phyloP scores from a whole-genome alignment of 2,797 vertebrate genomes.

The Sus cebifrons region DNA sequence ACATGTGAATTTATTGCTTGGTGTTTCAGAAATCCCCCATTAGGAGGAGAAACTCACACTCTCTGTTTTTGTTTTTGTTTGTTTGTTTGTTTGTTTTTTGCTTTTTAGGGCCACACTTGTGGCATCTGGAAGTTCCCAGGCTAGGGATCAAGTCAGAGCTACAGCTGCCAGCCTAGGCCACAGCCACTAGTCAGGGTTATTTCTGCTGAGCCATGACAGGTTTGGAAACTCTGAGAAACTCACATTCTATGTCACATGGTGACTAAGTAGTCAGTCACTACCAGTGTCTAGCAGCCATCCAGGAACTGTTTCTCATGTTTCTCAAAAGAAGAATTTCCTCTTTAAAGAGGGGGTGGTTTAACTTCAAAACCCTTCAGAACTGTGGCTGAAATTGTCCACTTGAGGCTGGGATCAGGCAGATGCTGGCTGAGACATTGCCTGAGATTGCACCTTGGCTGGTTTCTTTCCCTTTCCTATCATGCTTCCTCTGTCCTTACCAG shows the following conservation, averaged over 20 bases:
- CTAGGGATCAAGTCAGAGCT: no score
- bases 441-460: not conserved
- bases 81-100: no score
- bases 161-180: no score
- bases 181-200: no score
- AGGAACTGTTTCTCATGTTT: not conserved
- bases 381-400: not conserved
- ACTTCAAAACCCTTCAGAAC: not conserved
- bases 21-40: not conserved
- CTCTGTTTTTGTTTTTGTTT: no score
- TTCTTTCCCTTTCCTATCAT: not conserved
- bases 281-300: not conserved
- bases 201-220: no score
- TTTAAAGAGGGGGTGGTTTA: not conserved
- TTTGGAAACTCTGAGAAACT: not conserved
- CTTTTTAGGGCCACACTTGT: no score
- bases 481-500: not conserved
- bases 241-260: not conserved
- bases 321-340: not conserved
- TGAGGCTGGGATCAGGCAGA: not conserved
- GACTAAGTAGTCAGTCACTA: not conserved
- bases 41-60: not conserved
- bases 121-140: no score
- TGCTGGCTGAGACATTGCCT: not conserved
- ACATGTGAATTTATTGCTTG: not conserved